Evolutionary conservation across 1,140 invertebrate genomes (phyloP).

Genomic region (Polypedilum vanderplanki): DNA sequence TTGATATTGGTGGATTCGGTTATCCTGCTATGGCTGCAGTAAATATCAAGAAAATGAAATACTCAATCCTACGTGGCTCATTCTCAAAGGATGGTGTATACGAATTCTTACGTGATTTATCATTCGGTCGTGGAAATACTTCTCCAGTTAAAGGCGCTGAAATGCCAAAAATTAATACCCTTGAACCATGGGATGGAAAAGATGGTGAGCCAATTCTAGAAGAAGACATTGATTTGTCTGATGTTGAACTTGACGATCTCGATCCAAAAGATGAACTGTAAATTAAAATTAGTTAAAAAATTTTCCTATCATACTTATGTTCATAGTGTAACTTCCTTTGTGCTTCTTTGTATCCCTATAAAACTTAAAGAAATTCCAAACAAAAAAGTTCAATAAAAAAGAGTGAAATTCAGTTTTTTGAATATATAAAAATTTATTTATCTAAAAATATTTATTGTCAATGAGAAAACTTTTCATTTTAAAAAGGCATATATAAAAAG

Average conservation of each 20-base stretch:
- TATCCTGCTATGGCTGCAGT: constrained; percentile 93
- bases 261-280: constrained; percentile 68
- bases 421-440: no score
- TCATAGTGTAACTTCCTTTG: no score
- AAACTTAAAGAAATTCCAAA: no score
- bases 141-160: constrained; percentile 78
- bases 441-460: no score
- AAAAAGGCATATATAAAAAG: no score
- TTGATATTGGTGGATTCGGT: constrained; percentile 91
- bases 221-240: constrained; percentile 90
- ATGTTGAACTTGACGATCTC: constrained; percentile 70
- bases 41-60: constrained; percentile 96
- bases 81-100: constrained; percentile 93
- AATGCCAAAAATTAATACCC: constrained; percentile 67
- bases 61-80: constrained; percentile 84
- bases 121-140: constrained; percentile 89
- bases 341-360: no score
- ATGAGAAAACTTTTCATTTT: no score
- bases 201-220: constrained; percentile 83
- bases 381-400: no score
- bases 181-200: constrained; percentile 93
- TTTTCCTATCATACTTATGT: no score
- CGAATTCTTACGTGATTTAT: constrained; percentile 90
- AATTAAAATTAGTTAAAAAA: constrained; percentile 35
- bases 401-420: no score